Conservation (phyloP, 1,140 invertebrate genomes). For the Drosophila ohnishii region DNA sequence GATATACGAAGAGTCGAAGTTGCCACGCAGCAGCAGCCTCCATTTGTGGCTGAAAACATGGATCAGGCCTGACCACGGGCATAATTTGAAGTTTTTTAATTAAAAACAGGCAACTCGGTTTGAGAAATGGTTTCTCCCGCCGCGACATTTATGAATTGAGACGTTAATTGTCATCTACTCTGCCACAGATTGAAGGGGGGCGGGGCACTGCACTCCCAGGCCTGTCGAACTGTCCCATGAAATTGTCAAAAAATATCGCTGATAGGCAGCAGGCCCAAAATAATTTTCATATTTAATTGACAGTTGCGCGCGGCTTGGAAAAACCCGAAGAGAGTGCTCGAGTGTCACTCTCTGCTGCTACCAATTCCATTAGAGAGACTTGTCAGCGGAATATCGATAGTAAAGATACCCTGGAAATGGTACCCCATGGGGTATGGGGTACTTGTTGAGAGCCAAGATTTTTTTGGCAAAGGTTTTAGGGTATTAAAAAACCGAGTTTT, state of each 20-base stretch:
- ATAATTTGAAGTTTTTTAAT: conserved; percentile 66
- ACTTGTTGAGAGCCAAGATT: too few species aligned
- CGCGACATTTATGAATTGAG: conserved; percentile 69
- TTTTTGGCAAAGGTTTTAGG: background rate
- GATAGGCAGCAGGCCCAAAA: conserved; percentile 55
- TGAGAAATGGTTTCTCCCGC: conserved; percentile 35
- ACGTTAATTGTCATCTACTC: conserved; percentile 63
- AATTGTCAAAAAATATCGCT: conserved; percentile 66
- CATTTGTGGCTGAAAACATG: conserved; percentile 37
- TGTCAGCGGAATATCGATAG: conserved; percentile 38
- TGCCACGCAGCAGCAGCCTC: conserved; percentile 12
- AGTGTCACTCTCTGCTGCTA: conserved; percentile 53
- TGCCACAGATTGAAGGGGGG: background rate
- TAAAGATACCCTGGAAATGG: conserved; percentile 12
- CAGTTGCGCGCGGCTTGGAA: conserved; percentile 33
- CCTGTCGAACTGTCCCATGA: conserved; percentile 56
- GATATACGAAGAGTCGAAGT: conserved; percentile 31
- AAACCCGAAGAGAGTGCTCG: conserved; percentile 39
- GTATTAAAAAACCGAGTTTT: background rate
- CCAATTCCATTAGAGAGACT: conserved; percentile 63
- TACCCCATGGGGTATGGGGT: background rate
- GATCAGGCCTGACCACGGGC: conserved; percentile 23
- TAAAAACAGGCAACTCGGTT: conserved; percentile 43
- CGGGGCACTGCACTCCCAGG: conserved; percentile 26
- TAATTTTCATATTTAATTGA: conserved; percentile 73